Conservation (phyloP, 1,140 invertebrate genomes). For the Neodiprion lecontei region DNA sequence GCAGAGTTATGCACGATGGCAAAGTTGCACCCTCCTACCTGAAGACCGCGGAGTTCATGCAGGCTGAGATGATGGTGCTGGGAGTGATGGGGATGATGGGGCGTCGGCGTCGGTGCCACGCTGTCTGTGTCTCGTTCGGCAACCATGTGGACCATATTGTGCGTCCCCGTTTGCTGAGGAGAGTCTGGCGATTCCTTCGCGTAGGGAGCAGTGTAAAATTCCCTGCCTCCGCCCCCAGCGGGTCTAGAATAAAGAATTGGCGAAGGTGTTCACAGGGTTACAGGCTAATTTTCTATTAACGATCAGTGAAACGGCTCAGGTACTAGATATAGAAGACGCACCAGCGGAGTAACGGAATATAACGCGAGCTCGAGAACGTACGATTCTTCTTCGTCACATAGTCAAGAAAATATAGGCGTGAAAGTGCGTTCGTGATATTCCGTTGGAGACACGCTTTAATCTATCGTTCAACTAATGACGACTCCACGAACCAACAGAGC, state of each 20-base stretch:
- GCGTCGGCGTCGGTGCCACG: slow-evolving; percentile 53
- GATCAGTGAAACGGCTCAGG: no score
- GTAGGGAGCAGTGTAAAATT: slow-evolving; percentile 56
- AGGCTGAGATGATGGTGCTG: slow-evolving; percentile 70
- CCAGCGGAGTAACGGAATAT: no score
- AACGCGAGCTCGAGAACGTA: no score
- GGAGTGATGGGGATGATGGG: slow-evolving; percentile 56
- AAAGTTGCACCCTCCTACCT: slow-evolving; percentile 62
- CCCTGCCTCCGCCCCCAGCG: slow-evolving; percentile 47
- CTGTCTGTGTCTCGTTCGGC: slow-evolving; percentile 67
- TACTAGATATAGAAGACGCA: no score
- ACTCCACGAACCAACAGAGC: no score
- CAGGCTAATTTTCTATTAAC: no score
- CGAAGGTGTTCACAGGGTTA: slow-evolving; percentile 46
- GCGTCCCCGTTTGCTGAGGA: slow-evolving; percentile 46
- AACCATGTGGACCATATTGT: slow-evolving; percentile 65
- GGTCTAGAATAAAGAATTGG: slow-evolving; percentile 52
- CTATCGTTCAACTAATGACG: no score
- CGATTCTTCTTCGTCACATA: no score
- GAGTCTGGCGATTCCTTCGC: slow-evolving; percentile 53
- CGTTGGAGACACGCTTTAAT: no score
- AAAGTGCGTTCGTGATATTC: no score
- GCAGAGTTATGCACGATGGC: background rate
- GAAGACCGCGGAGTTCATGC: slow-evolving; percentile 69
- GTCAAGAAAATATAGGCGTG: no score